A percentile compares a stretch with the other conserved stretches of the same genome.
phyloP scores from a whole-genome alignment of 1,140 invertebrate genomes.

The Micrasema longulum region DNA sequence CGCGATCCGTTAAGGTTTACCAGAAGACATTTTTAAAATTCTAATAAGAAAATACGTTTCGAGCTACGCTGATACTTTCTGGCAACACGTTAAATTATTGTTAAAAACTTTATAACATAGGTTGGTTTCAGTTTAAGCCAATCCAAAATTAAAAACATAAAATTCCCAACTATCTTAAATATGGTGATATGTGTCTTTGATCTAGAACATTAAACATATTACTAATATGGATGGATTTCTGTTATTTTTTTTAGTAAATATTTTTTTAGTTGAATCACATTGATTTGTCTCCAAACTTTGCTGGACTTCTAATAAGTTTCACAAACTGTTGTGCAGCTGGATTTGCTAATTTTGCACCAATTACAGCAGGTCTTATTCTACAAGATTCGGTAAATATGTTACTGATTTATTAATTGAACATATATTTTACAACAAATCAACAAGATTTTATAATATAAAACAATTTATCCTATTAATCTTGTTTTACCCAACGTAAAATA shows the following conservation, averaged over 20 bases:
- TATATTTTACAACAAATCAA: too few relatives aligned
- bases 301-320: conserved; percentile 72
- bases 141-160: too few relatives aligned
- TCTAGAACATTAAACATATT: neutral
- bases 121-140: too few relatives aligned
- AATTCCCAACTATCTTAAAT: too few relatives aligned
- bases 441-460: neutral
- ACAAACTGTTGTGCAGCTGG: conserved; percentile 76
- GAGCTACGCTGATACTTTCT: too few relatives aligned
- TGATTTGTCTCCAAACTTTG: conserved; percentile 75
- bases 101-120: too few relatives aligned
- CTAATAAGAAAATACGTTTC: too few relatives aligned
- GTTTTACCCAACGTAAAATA: neutral
- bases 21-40: too few relatives aligned
- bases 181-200: neutral
- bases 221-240: too few relatives aligned
- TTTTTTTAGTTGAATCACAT: conserved; percentile 71
- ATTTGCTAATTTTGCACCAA: conserved; percentile 70
- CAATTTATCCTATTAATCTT: neutral
- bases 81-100: too few relatives aligned
- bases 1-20: too few relatives aligned
- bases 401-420: neutral
- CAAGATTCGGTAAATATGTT: conserved; percentile 24
- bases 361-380: conserved; percentile 10
- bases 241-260: too few relatives aligned